These are phyloP conservation scores for Orthosia gothica DNA, from an alignment of 2,888 invertebrate species.

Conservation along the genomic window DNA sequence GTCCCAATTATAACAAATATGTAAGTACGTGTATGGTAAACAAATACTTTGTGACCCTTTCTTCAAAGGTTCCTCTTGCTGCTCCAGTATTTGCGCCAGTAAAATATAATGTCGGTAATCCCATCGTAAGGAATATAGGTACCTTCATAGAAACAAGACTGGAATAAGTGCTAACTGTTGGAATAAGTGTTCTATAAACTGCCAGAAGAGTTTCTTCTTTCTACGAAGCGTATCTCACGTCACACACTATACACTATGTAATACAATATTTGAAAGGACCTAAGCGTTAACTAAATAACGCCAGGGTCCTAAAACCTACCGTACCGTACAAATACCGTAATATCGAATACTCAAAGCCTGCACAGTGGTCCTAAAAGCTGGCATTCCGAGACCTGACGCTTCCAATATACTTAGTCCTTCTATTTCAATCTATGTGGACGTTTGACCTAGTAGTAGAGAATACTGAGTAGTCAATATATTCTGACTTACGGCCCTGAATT, in stretches of 20 bases:
- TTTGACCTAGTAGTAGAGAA: slow-evolving; percentile 24
- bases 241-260: too few species aligned
- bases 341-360: not conserved
- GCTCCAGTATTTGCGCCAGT: not conserved
- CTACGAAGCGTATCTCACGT: not conserved
- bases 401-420: slow-evolving; percentile 33
- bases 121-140: not conserved
- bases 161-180: not conserved
- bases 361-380: slow-evolving; percentile 8
- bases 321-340: slow-evolving; percentile 9
- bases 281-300: not conserved
- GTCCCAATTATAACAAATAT: slow-evolving; percentile 5
- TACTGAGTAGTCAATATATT: slow-evolving; percentile 26
- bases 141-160: too few species aligned
- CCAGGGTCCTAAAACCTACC: too few species aligned
- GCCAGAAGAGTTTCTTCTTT: not conserved
- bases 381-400: slow-evolving; percentile 11
- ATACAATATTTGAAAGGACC: too few species aligned
- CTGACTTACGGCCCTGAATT: slow-evolving; percentile 1
- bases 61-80: not conserved
- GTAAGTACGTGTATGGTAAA: slow-evolving; percentile 26
- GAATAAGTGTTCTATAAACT: too few species aligned
- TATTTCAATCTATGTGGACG: slow-evolving; percentile 12
- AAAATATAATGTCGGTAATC: not conserved
- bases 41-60: not conserved